phyloP scores from a whole-genome alignment of 2,113 vertebrate genomes.

The Eublepharis macularius region DNA sequence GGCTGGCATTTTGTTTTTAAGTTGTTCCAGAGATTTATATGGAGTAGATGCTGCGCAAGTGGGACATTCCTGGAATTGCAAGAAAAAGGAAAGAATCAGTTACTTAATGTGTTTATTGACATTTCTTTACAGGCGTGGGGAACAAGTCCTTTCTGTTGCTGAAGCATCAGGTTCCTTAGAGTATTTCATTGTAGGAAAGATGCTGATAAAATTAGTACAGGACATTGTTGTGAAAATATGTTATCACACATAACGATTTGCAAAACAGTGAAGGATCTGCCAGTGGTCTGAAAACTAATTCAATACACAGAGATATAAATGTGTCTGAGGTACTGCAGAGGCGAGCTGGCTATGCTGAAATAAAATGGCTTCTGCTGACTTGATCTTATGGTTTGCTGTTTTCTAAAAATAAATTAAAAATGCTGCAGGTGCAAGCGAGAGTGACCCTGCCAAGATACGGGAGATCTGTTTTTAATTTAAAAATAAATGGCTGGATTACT shows the following conservation, averaged over 20 bases:
- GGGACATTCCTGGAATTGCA: background rate
- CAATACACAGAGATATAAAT: background rate
- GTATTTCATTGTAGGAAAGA: background rate
- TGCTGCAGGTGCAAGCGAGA: background rate
- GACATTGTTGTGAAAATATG: background rate
- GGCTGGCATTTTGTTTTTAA: background rate
- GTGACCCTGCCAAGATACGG: background rate
- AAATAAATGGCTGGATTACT: background rate
- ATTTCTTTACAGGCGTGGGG: background rate
- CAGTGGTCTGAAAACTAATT: background rate
- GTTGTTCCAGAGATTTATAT: background rate
- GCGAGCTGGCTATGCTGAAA: background rate
- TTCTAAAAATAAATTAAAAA: background rate
- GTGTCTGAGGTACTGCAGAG: background rate
- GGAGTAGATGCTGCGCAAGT: background rate
- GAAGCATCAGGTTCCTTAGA: background rate
- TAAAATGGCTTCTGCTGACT: slow-evolving; percentile 11
- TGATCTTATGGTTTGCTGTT: background rate
- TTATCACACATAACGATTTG: background rate
- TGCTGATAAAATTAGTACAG: background rate
- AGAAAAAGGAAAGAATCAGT: background rate
- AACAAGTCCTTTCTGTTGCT: background rate
- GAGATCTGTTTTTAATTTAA: background rate
- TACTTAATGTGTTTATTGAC: background rate
- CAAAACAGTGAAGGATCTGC: background rate